Evolutionary conservation across 2,888 invertebrate genomes (phyloP).

Genomic region (Balanococcus diminutus): DNA sequence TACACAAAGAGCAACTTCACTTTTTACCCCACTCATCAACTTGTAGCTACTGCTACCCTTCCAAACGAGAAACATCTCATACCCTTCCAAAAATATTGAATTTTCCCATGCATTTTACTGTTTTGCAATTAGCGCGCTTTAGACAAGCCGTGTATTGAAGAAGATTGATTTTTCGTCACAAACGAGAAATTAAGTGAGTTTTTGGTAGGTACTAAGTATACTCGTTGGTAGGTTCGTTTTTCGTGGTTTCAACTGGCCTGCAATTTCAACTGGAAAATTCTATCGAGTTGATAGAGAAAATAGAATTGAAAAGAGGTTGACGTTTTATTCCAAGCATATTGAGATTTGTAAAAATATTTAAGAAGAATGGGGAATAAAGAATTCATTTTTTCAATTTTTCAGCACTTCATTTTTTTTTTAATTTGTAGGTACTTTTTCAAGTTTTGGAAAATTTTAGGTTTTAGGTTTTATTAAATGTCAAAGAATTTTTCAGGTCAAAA

Average conservation of each 20-base stretch:
- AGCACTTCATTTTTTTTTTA: no score
- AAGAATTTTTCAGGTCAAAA: no score
- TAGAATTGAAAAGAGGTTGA: not conserved
- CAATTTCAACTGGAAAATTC: not conserved
- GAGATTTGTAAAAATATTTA: no score
- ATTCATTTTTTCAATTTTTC: no score
- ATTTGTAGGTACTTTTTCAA: no score
- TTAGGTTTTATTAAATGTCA: no score
- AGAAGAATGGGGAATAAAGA: no score
- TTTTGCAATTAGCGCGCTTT: conserved; percentile 4
- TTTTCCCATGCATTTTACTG: not conserved
- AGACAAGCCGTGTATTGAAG: not conserved
- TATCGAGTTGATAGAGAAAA: not conserved
- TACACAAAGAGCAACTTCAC: not conserved
- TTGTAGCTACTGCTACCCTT: conserved; percentile 16
- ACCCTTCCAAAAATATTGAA: not conserved
- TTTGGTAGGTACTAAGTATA: not conserved
- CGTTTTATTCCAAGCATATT: no score
- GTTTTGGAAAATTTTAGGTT: no score
- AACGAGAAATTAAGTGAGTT: not conserved
- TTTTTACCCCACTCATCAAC: not conserved
- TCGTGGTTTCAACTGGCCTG: not conserved
- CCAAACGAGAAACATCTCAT: not conserved
- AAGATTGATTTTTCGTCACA: not conserved
- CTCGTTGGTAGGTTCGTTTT: not conserved